Evolutionary conservation across 1,140 invertebrate species (phyloP).

Genomic region (Chironomus striatipennis): DNA sequence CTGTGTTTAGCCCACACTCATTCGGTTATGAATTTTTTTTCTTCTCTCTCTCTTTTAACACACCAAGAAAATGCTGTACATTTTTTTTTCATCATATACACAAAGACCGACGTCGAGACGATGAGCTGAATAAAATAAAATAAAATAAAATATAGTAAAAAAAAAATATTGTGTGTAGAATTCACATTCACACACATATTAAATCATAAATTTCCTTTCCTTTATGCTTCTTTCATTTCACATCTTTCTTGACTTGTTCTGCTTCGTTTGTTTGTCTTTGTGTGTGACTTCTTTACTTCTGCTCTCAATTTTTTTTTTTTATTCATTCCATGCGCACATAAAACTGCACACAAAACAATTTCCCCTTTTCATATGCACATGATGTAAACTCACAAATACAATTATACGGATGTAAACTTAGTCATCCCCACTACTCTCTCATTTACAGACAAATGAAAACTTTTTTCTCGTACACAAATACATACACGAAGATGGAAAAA

Average conservation of each 20-base stretch:
- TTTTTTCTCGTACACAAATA: no score
- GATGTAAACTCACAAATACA: constrained; percentile 2
- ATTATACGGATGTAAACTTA: not conserved
- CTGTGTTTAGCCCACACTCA: no score
- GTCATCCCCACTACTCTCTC: not conserved
- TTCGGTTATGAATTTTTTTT: not conserved
- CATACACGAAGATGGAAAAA: no score
- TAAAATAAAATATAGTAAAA: no score
- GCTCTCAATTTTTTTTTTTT: not conserved
- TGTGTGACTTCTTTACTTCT: not conserved
- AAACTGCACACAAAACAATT: not conserved
- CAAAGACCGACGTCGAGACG: constrained; percentile 4
- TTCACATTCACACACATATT: not conserved
- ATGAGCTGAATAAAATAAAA: not conserved
- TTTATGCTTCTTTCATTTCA: no score
- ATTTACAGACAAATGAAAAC: not conserved
- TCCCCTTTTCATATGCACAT: not conserved
- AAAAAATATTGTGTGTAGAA: no score
- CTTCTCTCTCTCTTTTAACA: not conserved
- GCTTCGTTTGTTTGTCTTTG: not conserved
- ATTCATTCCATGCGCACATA: not conserved
- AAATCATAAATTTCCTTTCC: not conserved
- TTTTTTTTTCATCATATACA: not conserved
- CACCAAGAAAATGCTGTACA: not conserved
- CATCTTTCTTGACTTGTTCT: not conserved